Evolutionary conservation across 2,888 invertebrate species (phyloP), one percentile per base, ranked within the genome.

Genomic region (Elgonia sp.): DNA sequence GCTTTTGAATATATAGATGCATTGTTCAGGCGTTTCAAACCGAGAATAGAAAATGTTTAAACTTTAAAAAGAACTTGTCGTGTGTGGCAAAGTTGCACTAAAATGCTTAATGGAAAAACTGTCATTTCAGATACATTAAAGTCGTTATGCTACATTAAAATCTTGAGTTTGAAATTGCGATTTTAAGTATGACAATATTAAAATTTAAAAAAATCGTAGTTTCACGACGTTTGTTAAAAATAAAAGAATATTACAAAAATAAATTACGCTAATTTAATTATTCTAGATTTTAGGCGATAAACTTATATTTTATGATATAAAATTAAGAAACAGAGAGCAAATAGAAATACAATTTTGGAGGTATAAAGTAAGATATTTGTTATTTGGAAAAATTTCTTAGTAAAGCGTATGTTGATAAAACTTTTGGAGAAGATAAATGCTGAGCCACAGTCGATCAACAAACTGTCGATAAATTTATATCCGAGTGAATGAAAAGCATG

Each of bases 401-500:
- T n/a, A 37, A 50, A n/a, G 37, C 16, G 12, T 70, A 67, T n/a
- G 50, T 63, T 76, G 50, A 53, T 76, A 76, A 76, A 63, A 63
- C n/a, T 76, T 63, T 63, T 20, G n/a, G 40, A 62, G 20, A 76
- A 76, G 29, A 76, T 60, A 63, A 60, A 75, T 75, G 50, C 63
- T 63, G n/a, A 76, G 20, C 39, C 39, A 39, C 62, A 37, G 62
- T 46, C 62, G 50, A 63, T 76, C 76, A 63, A 76, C 63, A 76
- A 76, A 63, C 62, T 63, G 76, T 76, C 76, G 76, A 63, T 63
- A 76, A 63, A 63, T 76, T 20, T 76, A 62, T 46, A 46, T 75
- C 46, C 46, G 46, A 46, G 42, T 16, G 53, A 73, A 73, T 73
- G 60, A 73, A 73, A 73, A 73, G 73, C 73, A 60, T 46, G 60